These are phyloP conservation scores for Psilanteris sp. DNA, from an alignment of 1,140 invertebrate genomes.

Conservation along the genomic window DNA sequence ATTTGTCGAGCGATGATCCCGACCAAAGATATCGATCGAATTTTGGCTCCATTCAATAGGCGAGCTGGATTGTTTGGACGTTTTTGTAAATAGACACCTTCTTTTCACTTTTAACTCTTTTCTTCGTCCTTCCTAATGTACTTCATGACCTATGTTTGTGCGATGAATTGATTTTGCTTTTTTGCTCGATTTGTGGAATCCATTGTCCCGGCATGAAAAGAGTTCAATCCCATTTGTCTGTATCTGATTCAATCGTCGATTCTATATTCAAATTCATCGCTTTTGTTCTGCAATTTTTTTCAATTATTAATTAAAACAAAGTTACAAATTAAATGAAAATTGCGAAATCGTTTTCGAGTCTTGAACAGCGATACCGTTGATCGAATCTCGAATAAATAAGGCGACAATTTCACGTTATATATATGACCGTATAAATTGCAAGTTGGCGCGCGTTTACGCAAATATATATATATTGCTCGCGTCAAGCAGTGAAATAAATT, in stretches of 20 bases:
- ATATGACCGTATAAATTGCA: no score
- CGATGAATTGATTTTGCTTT: slow-evolving; percentile 19
- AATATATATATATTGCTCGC: no score
- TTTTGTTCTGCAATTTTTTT: no score
- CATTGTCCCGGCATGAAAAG: background rate
- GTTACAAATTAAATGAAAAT: no score
- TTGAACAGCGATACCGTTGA: no score
- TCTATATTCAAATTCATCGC: no score
- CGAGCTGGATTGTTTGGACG: slow-evolving; percentile 57
- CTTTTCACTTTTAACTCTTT: slow-evolving; percentile 60
- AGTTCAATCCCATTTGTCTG: slow-evolving; percentile 8
- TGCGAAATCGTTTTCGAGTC: no score
- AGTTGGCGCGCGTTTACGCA: no score
- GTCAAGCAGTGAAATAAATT: no score
- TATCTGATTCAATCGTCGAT: slow-evolving; percentile 1
- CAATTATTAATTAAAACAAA: no score
- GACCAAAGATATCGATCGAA: slow-evolving; percentile 58
- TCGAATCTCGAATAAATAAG: no score
- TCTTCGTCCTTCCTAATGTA: slow-evolving; percentile 25
- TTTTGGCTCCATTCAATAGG: slow-evolving; percentile 48
- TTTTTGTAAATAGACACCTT: slow-evolving; percentile 62
- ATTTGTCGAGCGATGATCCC: slow-evolving; percentile 67
- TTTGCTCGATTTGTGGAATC: slow-evolving; percentile 19
- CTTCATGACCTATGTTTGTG: slow-evolving; percentile 9
- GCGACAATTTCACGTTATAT: no score